Evolutionary conservation across 2,888 invertebrate genomes (phyloP), one percentile per base, ranked within the genome.

Genomic region (Smittia aterrima): DNA sequence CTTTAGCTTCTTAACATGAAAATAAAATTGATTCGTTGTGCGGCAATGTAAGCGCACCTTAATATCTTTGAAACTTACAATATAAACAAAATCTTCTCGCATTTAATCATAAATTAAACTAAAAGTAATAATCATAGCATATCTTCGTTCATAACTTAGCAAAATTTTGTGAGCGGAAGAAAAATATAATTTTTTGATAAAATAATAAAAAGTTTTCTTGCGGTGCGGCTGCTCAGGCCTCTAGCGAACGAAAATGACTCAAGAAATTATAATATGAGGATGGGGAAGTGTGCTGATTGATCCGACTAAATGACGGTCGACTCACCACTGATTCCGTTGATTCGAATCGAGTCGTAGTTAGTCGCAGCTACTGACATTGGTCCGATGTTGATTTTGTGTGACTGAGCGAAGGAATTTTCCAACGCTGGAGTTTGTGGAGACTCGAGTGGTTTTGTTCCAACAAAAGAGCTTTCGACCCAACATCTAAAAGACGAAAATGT

Each of bases 391-490:
- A 72, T 62, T n/a, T 75, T 41, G 80, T 79, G 27, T 79, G 79
- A 20, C 84, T 83, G 64, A 79, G 79, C 77, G 81, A 77, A 76
- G 79, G 75, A 75, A 76, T 78, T 81, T 76, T 87, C 86, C 76
- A 86, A 87, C 78, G 89, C 85, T 47, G 93, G 93, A 76, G 93
- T 93, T 83, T 92, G 91, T 18, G 94, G 94, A 66, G 92, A 92
- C 78, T 93, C 93, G 80, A 92, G 84, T 1, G 93, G 94, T 79
- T 92, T 90, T 79, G 91, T 92, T 78, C 92, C 92, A 76, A 92
- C 92, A 82, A 96, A 96, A 77, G 94, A 94, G 83, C 94, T 95
- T 83, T 96, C 96, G 82, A 95, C 87, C 95, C 96, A 95, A 82
- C 91, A 92, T 79, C 93, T 83, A 72, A 40, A 72, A 72, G 41